These are phyloP conservation scores for Orthonychiurus folsomi DNA, from an alignment of 2,888 invertebrate genomes.

Conservation along the genomic window DNA sequence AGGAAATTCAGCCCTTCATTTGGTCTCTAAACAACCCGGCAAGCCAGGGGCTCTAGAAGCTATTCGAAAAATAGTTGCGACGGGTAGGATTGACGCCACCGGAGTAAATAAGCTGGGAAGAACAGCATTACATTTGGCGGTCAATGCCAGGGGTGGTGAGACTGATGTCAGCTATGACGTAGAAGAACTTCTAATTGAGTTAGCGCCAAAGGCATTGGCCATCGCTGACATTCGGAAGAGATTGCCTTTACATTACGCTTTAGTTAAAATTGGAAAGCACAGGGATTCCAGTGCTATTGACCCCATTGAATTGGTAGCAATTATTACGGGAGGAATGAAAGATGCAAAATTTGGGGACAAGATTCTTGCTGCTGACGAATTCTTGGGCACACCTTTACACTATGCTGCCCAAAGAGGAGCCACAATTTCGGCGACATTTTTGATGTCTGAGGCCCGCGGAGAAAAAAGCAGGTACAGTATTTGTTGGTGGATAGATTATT, in stretches of 20 bases:
- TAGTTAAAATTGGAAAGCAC: conserved; percentile 43
- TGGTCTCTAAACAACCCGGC: conserved; percentile 24
- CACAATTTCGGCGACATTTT: conserved; percentile 46
- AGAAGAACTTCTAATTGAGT: conserved; percentile 45
- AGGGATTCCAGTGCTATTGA: conserved; percentile 40
- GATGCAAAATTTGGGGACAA: conserved; percentile 28
- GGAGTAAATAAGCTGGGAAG: conserved; percentile 38
- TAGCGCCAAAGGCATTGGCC: conserved; percentile 44
- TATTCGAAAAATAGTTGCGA: conserved; percentile 16
- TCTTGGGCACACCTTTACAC: conserved; percentile 45
- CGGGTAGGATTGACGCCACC: conserved; percentile 18
- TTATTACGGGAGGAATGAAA: conserved; percentile 44
- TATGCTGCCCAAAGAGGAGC: conserved; percentile 47
- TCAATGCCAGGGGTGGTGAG: conserved; percentile 44
- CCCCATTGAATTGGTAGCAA: conserved; percentile 46
- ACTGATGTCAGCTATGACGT: conserved; percentile 46
- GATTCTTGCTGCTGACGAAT: conserved; percentile 43
- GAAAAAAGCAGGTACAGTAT: conserved; percentile 8
- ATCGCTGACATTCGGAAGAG: conserved; percentile 43
- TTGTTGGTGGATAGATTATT: conserved; percentile 11
- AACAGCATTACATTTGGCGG: conserved; percentile 47
- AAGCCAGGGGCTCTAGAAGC: conserved; percentile 13
- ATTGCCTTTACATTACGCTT: conserved; percentile 48
- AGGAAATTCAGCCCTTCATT: conserved; percentile 29
- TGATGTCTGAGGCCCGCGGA: conserved; percentile 37